These are phyloP conservation scores for Epistrophe eligans DNA, from an alignment of 2,888 invertebrate species.

Conservation along the genomic window DNA sequence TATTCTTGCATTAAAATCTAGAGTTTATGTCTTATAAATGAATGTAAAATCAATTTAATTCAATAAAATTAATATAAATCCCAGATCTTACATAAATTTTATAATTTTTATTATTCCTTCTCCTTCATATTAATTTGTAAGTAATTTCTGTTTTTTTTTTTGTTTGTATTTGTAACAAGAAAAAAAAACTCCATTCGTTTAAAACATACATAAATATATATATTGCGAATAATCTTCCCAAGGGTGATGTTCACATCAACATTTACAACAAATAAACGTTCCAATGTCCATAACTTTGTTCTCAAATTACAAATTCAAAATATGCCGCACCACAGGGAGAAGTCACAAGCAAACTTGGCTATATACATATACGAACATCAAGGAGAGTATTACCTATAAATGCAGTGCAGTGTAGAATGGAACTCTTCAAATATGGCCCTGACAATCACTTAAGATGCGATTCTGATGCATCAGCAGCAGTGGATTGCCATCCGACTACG, in stretches of 20 bases:
- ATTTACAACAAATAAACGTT: slow-evolving; percentile 46
- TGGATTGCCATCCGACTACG: background rate
- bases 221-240: slow-evolving; percentile 13
- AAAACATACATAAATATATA: background rate
- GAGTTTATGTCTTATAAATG: background rate
- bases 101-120: background rate
- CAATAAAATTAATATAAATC: background rate
- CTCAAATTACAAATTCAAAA: slow-evolving; percentile 36
- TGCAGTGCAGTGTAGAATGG: background rate
- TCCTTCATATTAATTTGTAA: background rate
- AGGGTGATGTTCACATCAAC: slow-evolving; percentile 40
- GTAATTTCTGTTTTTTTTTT: background rate
- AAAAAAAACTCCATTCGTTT: background rate
- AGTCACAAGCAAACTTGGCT: background rate
- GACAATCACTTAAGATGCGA: slow-evolving; percentile 41
- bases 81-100: background rate
- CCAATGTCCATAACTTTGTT: slow-evolving; percentile 39
- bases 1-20: background rate
- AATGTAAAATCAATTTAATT: background rate
- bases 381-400: background rate
- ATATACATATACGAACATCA: too few species aligned
- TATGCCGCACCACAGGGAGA: slow-evolving; percentile 19
- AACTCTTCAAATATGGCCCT: slow-evolving; percentile 53
- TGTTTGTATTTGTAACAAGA: background rate
- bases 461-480: background rate